These are phyloP conservation scores for Phataginus tetradactyla DNA, from an alignment of 2,797 vertebrate species.

Conservation along the genomic window DNA sequence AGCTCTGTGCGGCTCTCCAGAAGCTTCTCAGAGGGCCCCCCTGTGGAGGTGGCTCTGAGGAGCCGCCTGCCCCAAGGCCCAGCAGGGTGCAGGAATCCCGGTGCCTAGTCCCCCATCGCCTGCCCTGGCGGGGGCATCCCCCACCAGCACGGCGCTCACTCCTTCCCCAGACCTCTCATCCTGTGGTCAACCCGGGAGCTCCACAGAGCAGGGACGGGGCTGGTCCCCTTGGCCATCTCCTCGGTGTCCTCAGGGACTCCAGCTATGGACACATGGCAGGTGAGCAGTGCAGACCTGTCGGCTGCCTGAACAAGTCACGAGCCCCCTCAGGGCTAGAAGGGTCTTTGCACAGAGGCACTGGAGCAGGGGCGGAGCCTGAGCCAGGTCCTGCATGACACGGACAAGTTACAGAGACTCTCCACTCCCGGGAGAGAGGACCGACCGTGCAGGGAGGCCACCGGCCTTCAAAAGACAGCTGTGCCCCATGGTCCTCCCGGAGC, in stretches of 20 bases:
- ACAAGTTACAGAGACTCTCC: accelerated
- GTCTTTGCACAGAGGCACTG: background rate
- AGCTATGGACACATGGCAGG: accelerated
- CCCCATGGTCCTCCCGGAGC: accelerated
- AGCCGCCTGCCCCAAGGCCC: background rate
- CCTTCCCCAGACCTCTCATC: background rate
- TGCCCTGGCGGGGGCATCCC: accelerated
- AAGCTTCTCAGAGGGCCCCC: background rate
- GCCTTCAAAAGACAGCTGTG: accelerated
- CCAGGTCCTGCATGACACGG: accelerated
- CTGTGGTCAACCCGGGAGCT: background rate
- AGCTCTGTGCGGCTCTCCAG: background rate
- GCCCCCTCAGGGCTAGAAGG: background rate
- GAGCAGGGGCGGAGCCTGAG: accelerated
- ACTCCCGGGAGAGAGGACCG: background rate
- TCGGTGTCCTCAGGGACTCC: background rate
- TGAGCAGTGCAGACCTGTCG: background rate
- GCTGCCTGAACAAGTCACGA: background rate
- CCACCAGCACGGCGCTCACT: accelerated
- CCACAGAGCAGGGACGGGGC: background rate
- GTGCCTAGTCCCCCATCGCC: background rate
- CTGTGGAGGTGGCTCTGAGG: background rate
- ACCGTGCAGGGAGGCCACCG: accelerated
- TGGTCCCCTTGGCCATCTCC: accelerated
- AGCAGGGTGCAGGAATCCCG: accelerated